Conservation (phyloP, 1,140 invertebrate species). For the Drosophila eugracilis region DNA sequence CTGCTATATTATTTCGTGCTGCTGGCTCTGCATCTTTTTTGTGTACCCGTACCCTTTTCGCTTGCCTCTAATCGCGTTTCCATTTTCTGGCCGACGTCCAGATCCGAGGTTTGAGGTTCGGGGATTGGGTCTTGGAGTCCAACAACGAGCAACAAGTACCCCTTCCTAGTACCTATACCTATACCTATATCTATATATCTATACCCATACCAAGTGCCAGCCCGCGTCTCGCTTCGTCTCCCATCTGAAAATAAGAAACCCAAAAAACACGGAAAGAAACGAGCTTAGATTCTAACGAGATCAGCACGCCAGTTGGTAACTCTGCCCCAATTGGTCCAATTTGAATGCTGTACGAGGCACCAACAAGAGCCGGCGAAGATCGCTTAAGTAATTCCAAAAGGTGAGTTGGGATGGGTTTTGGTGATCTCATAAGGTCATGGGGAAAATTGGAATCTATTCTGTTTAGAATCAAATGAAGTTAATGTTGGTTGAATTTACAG, state of each 20-base stretch:
- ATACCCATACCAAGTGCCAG: conserved; percentile 21
- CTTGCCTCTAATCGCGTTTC: conserved; percentile 71
- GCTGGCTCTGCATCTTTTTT: conserved; percentile 67
- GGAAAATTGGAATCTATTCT: neutral
- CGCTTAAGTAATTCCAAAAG: conserved; percentile 12
- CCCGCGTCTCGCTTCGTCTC: conserved; percentile 24
- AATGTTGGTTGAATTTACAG: too few species aligned
- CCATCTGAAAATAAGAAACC: conserved; percentile 37
- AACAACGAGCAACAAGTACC: conserved; percentile 58
- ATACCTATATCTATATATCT: conserved; percentile 1
- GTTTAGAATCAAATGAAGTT: too few species aligned
- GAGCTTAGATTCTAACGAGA: conserved; percentile 61
- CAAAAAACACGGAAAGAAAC: conserved; percentile 44
- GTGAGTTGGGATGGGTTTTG: conserved; percentile 33
- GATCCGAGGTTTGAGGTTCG: conserved; percentile 28
- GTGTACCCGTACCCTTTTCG: conserved; percentile 60
- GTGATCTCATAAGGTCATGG: conserved; percentile 5
- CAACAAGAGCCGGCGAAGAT: conserved; percentile 14
- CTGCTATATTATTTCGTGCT: conserved; percentile 49
- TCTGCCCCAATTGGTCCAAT: conserved; percentile 45
- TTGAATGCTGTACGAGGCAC: conserved; percentile 31
- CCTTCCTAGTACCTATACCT: conserved; percentile 9
- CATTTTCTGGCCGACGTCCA: conserved; percentile 58
- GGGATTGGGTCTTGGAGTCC: conserved; percentile 26
- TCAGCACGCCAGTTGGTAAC: conserved; percentile 43